Percentiles rank a stretch among this genome's conserved stretches.
Conservation (phyloP, 2,797 vertebrate species). For the Pachyuromys duprasi region DNA sequence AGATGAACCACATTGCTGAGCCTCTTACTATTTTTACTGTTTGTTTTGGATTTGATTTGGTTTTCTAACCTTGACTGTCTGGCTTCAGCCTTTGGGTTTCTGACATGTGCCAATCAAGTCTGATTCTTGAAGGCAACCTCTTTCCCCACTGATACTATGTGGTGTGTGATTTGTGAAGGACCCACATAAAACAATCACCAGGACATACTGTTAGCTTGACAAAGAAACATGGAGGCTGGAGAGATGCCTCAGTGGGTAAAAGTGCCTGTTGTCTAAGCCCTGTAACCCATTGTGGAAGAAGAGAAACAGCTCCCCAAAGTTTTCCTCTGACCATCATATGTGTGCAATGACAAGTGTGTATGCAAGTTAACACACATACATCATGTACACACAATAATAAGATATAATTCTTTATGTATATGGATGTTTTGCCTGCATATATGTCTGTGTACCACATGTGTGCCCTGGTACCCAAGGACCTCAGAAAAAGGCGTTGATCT, state of each 20-base stretch:
- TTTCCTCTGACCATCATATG: background rate
- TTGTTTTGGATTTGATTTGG: background rate
- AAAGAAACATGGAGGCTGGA: background rate
- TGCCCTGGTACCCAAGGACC: background rate
- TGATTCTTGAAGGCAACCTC: background rate
- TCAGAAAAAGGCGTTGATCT: background rate
- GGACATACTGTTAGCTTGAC: background rate
- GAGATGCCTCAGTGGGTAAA: background rate
- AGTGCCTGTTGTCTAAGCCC: background rate
- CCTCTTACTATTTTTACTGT: background rate
- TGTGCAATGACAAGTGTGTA: background rate
- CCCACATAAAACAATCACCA: background rate
- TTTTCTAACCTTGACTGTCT: background rate
- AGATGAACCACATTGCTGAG: background rate
- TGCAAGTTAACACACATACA: background rate
- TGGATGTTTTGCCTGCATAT: background rate
- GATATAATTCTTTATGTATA: background rate
- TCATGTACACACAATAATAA: background rate
- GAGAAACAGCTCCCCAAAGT: background rate
- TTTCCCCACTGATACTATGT: background rate
- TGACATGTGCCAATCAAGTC: background rate
- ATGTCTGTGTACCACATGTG: background rate
- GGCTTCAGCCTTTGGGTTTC: background rate
- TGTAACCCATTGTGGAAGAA: background rate
- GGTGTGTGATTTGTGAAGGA: background rate